These are phyloP conservation scores for Heliconius sara DNA, from an alignment of 2,888 invertebrate species.

Conservation along the genomic window DNA sequence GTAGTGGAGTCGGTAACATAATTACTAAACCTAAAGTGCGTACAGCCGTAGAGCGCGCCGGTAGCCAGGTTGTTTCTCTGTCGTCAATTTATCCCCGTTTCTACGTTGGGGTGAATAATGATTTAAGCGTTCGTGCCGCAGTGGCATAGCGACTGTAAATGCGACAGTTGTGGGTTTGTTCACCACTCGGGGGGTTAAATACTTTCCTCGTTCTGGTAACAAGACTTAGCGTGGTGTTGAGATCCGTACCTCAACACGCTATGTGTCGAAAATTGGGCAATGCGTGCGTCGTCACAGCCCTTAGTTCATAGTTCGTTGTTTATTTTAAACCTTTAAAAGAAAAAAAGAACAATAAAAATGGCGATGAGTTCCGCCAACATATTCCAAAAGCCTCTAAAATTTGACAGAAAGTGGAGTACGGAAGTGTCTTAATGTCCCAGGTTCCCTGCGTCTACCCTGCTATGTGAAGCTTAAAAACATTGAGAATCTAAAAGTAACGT, in stretches of 20 bases:
- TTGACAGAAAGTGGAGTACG: too few species aligned
- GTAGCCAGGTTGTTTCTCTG: conserved; percentile 9
- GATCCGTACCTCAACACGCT: background rate
- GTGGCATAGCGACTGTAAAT: background rate
- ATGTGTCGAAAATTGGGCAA: background rate
- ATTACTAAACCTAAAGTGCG: background rate
- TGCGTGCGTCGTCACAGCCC: background rate
- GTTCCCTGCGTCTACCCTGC: background rate
- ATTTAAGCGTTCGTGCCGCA: background rate
- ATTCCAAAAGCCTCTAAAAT: too few species aligned
- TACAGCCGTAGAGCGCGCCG: background rate
- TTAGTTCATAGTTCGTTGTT: too few species aligned
- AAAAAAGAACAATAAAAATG: too few species aligned
- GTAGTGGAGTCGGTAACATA: background rate
- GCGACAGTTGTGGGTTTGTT: background rate
- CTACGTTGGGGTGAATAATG: conserved; percentile 4
- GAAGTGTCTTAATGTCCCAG: background rate
- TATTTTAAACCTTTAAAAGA: too few species aligned
- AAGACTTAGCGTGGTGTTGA: background rate
- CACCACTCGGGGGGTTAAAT: background rate
- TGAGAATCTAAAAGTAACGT: too few species aligned
- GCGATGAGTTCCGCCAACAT: too few species aligned
- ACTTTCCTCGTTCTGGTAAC: background rate
- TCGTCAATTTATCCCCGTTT: background rate
- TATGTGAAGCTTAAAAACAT: too few species aligned